phyloP scores from a whole-genome alignment of 2,797 vertebrate genomes.

The Linurgus olivaceus region DNA sequence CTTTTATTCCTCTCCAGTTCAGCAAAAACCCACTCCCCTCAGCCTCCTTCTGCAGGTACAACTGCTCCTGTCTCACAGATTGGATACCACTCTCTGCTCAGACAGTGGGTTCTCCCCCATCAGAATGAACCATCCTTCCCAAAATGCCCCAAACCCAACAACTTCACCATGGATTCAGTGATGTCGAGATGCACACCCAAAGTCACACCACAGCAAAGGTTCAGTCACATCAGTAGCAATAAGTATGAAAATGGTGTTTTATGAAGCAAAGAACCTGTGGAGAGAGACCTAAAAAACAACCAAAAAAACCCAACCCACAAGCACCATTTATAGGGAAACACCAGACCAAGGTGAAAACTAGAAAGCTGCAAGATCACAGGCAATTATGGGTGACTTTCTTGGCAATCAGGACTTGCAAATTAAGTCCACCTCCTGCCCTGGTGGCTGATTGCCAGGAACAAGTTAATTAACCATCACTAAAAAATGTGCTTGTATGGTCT shows the following conservation, averaged over 20 bases:
- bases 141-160: neutral
- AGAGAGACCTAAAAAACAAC: rapidly evolving
- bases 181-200: neutral
- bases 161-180: neutral
- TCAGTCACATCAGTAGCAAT: neutral
- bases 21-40: neutral
- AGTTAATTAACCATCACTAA: conserved; percentile 53
- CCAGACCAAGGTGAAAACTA: neutral
- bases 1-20: neutral
- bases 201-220: neutral
- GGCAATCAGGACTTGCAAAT: conserved; percentile 21
- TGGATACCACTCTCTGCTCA: neutral
- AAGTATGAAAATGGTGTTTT: neutral
- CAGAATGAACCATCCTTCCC: neutral
- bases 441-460: conserved; percentile 45
- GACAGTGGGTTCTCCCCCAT: neutral
- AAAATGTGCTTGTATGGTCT: neutral
- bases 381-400: conserved; percentile 9
- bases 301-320: rapidly evolving
- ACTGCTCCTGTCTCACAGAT: neutral
- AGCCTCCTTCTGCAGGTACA: neutral
- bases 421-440: neutral
- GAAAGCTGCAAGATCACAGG: neutral
- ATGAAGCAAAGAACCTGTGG: neutral
- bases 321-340: neutral